Evolutionary conservation across 2,113 vertebrate species (phyloP), one percentile per base, ranked within the genome.

Genomic region (Amazona guildingii): DNA sequence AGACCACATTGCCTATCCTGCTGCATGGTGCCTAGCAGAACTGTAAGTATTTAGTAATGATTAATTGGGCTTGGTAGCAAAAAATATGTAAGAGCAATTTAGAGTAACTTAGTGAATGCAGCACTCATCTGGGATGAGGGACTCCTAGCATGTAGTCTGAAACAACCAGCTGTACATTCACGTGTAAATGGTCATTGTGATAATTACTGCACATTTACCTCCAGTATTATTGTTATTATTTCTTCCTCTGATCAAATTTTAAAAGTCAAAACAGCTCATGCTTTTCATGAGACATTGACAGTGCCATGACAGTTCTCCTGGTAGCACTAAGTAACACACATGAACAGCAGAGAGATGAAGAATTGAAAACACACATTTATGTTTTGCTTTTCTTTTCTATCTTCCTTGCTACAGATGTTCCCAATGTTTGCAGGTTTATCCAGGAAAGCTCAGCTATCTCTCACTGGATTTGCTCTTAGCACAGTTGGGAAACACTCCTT

Each of bases 401-500:
- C 39, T 74, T 43, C 28, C 23, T 51, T 13, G 19, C 5, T 64
- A 25, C 73, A 90, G 64, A 49, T 49, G 11, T 25, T 90, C 24
- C 9, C 21, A 20, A 1, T 17, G 23, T 69, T 78, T 86, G 31
- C 14, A 4, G 7, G 19, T 55, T 91, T 87, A 61, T 55, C 20
- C 44, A 39, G 51, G 61, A 84, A 27, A 78, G 17, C 46, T 86
- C 4, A 3, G 37, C 24, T 75, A 37, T 55, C n/a, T 83, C 83
- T 68, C 77, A 4, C 66, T 68, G 80, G 64, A 61, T 78, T 94
- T 84, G 25, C 17, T 83, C 61, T 78, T 94, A 86, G 80, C 41
- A 72, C 80, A 83, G 68, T 46, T 83, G 51, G 51, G 68, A 78
- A 90, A 28, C 0, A 1, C 7, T 90, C 28, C 37, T 78, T 81